A percentile compares a stretch with the other conserved stretches of the same genome.
Conservation (phyloP, 35 echinoderm and acorn worm genomes). For the Diadema setosum region DNA sequence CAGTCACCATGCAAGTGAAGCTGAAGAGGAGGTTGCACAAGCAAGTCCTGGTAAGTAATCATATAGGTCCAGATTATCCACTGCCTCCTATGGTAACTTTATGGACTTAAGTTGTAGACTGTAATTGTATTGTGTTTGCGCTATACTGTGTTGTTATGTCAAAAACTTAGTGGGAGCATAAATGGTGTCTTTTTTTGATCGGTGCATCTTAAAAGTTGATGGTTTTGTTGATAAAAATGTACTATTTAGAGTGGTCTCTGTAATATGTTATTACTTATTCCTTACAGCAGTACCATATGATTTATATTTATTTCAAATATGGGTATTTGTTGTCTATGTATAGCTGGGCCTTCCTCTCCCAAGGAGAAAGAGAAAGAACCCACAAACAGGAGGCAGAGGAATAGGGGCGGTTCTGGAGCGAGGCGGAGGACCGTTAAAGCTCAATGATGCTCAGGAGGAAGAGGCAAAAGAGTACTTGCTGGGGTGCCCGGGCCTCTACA, state of each 20-base stretch:
- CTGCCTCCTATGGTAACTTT: background rate
- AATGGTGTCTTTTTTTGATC: background rate
- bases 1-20: background rate
- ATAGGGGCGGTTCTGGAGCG: slow-evolving; percentile 26
- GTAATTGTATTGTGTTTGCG: background rate
- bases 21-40: slow-evolving; percentile 6
- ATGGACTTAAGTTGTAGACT: background rate
- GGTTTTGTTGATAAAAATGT: background rate
- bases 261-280: slow-evolving; percentile 1
- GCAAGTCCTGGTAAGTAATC: background rate
- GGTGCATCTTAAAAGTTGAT: background rate
- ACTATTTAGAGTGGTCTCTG: background rate
- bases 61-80: background rate
- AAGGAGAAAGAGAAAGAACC: slow-evolving; percentile 17
- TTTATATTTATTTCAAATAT: slow-evolving; percentile 18
- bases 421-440: slow-evolving; percentile 39
- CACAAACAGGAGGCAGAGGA: slow-evolving; percentile 6
- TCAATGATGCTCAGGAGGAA: slow-evolving; percentile 42
- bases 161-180: slow-evolving; percentile 8
- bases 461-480: slow-evolving; percentile 46
- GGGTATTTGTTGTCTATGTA: slow-evolving; percentile 30
- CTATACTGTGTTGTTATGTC: background rate
- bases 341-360: slow-evolving; percentile 20
- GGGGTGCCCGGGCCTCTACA: slow-evolving; percentile 16
- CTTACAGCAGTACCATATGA: background rate